phyloP scores from a whole-genome alignment of 2,888 invertebrate species.

The Mythimna albipuncta region DNA sequence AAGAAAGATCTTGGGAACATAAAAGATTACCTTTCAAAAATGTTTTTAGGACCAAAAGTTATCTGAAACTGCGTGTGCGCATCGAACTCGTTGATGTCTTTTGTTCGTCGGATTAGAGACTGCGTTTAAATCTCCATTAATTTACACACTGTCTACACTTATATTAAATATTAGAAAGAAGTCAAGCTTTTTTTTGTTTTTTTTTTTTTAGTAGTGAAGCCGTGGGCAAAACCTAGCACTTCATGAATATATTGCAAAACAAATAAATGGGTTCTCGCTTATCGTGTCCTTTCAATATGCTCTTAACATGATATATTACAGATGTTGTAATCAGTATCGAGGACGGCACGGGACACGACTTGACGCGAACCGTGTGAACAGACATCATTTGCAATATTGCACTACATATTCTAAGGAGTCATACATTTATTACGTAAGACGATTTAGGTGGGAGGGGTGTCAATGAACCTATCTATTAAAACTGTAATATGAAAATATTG shows the following conservation, averaged over 20 bases:
- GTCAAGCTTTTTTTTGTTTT: no score
- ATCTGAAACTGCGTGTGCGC: conserved; percentile 67
- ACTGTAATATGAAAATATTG: no score
- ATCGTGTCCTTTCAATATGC: conserved; percentile 34
- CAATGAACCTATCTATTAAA: no score
- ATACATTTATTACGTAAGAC: no score
- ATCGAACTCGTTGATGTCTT: conserved; percentile 76
- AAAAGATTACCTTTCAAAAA: background rate
- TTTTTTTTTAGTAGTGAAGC: no score
- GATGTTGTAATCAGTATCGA: conserved; percentile 43
- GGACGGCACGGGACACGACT: conserved; percentile 38
- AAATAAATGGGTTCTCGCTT: conserved; percentile 19
- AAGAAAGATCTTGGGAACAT: background rate
- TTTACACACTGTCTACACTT: no score
- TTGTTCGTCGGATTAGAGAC: conserved; percentile 48
- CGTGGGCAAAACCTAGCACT: no score
- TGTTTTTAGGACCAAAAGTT: background rate
- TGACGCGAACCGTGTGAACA: conserved; percentile 42
- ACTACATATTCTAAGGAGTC: conserved; percentile 12
- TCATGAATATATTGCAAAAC: background rate
- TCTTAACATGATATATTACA: conserved; percentile 44
- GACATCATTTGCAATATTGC: conserved; percentile 30
- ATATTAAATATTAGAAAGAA: no score
- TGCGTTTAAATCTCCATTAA: background rate
- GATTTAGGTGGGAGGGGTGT: no score